Base-by-base conservation (phyloP, 1,140 invertebrate species). In the Prorops nasuta region DNA sequence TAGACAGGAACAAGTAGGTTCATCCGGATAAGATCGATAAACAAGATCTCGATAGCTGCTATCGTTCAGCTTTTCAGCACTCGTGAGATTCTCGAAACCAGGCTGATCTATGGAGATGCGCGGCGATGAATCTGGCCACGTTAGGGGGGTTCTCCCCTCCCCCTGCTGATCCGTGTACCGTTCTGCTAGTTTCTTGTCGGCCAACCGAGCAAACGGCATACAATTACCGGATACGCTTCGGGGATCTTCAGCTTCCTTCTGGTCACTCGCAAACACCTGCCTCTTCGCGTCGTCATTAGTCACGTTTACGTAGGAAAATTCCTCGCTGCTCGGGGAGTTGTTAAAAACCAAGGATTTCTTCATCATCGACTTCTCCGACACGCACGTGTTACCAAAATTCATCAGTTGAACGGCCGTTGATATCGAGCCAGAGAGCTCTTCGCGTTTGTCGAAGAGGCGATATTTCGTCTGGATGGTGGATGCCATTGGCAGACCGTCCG, bases 1-100 rank as follows among this genome's bases (percentile, higher is more conserved):
- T 12, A 22, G 8, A 44, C 69, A 71, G 17, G 14, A 34, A 34
- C 66, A 69, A n/a, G 63, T 69, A 2, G 62, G 56, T 21, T 72
- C 66, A 36, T 71, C 47, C 0, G 62, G 60, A 58, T 67, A 72
- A 1, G 54, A 35, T 24, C 34, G 49, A 50, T 70, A 71, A 44
- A 72, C 42, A 6, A 64, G 19, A n/a, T 54, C 41, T 1, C 67
- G 54, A 40, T 64, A 72, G 17, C 58, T 44, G 2, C 51, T 49
- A 35, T 73, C 63, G 47, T 70, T 71, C 1, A 71, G 47, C 45
- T 72, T 71, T 44, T 73, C 63, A 14, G 67, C 63, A 8, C 44
- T 61, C n/a, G 69, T 71, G 37, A 69, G 42, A 6, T 51, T 54
- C 20, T 64, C 51, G 34, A 71, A 69, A 32, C 47, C 57, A 1